Evolutionary conservation across 2,113 vertebrate genomes (phyloP).

Genomic region (Porphyrio hochstetteri): DNA sequence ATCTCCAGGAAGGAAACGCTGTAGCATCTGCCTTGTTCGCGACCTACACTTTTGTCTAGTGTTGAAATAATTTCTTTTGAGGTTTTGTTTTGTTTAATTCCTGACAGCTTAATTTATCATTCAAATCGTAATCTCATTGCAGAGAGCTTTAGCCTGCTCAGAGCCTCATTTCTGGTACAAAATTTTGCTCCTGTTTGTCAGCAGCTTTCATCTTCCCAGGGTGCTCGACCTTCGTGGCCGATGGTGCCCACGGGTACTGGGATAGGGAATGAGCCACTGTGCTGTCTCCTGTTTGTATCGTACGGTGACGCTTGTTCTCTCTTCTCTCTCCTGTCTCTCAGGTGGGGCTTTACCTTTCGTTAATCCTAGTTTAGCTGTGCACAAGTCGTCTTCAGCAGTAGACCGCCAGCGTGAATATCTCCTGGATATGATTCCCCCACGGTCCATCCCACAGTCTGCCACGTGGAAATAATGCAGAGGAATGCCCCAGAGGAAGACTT

Average conservation of each 20-base stretch:
- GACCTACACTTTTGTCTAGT: background rate
- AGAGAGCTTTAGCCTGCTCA: background rate
- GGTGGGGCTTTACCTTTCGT: conserved; percentile 93
- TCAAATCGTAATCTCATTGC: background rate
- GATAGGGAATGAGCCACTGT: fast-evolving
- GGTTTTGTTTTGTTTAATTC: background rate
- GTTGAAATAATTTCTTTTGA: background rate
- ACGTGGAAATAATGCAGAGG: conserved; percentile 91
- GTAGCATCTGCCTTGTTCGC: background rate
- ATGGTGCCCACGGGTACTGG: fast-evolving
- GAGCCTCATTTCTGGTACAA: background rate
- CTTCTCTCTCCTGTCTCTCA: conserved; percentile 13
- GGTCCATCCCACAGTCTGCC: conserved; percentile 94
- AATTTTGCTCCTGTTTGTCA: background rate
- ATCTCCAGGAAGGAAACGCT: background rate
- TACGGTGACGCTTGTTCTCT: fast-evolving
- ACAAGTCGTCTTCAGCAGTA: conserved; percentile 88
- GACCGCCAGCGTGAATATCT: conserved; percentile 98
- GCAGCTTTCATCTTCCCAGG: background rate
- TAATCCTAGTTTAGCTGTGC: conserved; percentile 88
- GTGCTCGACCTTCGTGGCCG: background rate
- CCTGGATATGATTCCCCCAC: conserved; percentile 97
- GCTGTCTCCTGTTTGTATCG: fast-evolving
- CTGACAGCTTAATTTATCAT: background rate
- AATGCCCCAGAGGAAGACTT: conserved; percentile 44